Percentiles rank a stretch among this genome's conserved stretches.
Conservation (phyloP, 2,888 invertebrate genomes). For the Acleris holmiana region DNA sequence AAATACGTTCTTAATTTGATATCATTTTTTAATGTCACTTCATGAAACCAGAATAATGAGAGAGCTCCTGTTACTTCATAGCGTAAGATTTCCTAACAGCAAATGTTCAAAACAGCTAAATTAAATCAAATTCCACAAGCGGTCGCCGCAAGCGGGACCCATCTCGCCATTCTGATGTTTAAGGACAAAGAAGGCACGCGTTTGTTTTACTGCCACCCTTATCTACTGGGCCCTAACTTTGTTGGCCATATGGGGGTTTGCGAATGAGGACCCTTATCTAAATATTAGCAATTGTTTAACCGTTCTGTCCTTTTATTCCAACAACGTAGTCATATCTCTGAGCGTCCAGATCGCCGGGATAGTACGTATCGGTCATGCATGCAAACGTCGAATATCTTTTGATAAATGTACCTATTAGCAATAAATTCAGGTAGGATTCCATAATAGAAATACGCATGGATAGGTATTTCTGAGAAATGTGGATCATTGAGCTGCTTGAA, state of each 20-base stretch:
- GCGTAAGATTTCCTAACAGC: too few relatives aligned
- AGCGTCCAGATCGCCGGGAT: slow-evolving; percentile 49
- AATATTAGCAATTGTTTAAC: slow-evolving; percentile 73
- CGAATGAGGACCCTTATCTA: slow-evolving; percentile 65
- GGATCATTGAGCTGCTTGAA: not conserved
- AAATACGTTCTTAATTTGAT: too few relatives aligned
- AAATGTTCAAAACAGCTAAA: slow-evolving; percentile 14
- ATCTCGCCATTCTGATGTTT: slow-evolving; percentile 51
- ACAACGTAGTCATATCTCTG: slow-evolving; percentile 61
- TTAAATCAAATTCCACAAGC: slow-evolving; percentile 34
- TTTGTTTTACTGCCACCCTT: slow-evolving; percentile 62
- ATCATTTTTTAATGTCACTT: too few relatives aligned
- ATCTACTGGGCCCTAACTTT: slow-evolving; percentile 59
- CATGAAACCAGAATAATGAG: too few relatives aligned
- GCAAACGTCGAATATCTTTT: slow-evolving; percentile 45
- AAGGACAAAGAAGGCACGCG: slow-evolving; percentile 63
- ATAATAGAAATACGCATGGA: not conserved
- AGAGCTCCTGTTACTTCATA: too few relatives aligned
- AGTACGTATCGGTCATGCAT: slow-evolving; percentile 59
- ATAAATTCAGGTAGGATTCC: slow-evolving; percentile 28
- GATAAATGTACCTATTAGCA: slow-evolving; percentile 35
- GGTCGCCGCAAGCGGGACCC: slow-evolving; percentile 20
- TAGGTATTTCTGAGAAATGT: slow-evolving; percentile 2
- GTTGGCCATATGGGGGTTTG: slow-evolving; percentile 61
- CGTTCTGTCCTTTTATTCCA: slow-evolving; percentile 62